These are phyloP conservation scores for Cygnus atratus DNA, from an alignment of 2,113 vertebrate genomes.

Conservation along the genomic window DNA sequence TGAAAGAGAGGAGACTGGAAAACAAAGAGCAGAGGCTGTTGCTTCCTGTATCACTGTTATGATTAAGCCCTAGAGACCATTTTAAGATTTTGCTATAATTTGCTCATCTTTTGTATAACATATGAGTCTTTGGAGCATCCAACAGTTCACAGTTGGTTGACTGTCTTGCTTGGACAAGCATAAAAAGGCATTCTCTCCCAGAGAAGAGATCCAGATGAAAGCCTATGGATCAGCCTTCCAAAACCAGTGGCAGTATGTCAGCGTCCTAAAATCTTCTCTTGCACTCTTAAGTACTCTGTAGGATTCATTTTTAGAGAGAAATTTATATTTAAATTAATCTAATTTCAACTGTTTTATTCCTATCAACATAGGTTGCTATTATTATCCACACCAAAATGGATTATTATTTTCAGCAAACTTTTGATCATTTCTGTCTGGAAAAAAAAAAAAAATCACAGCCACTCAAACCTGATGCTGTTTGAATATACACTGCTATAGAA, in stretches of 20 bases:
- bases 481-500: not conserved
- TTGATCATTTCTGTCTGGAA: not conserved
- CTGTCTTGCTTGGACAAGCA: not conserved
- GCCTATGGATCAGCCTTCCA: not conserved
- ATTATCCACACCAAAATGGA: not conserved
- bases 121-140: not conserved
- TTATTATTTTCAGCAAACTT: not conserved
- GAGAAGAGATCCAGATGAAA: not conserved
- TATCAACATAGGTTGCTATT: not conserved
- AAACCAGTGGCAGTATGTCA: not conserved
- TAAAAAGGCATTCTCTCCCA: not conserved
- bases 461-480: not conserved
- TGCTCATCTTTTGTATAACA: constrained; percentile 26
- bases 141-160: not conserved
- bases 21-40: not conserved
- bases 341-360: not conserved
- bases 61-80: constrained; percentile 45
- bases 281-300: not conserved
- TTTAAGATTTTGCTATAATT: constrained; percentile 31
- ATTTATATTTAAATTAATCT: not conserved
- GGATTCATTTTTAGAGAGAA: not conserved
- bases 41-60: not conserved
- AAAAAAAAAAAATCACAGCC: not conserved
- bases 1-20: not conserved
- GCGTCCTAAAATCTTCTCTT: not conserved